Conservation (phyloP, 2,113 vertebrate genomes). For the Egretta garzetta region DNA sequence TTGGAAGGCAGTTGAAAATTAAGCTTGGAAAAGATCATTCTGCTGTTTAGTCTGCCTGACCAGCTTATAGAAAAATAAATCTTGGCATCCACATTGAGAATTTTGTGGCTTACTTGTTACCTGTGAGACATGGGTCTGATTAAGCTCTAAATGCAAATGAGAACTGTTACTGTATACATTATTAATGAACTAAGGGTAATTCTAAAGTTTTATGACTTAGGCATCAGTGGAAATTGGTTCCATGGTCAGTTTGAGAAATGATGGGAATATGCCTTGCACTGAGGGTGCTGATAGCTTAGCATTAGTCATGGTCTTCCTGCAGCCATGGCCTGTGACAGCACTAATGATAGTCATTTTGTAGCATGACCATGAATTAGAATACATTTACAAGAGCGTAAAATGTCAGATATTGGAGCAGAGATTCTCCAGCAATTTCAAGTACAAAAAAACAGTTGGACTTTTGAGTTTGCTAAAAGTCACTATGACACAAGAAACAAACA, state of each 20-base stretch:
- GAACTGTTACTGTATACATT: slow-evolving; percentile 83
- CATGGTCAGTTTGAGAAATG: slow-evolving; percentile 95
- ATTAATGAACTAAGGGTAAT: slow-evolving; percentile 93
- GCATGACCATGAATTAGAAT: slow-evolving; percentile 85
- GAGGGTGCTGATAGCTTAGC: slow-evolving; percentile 81
- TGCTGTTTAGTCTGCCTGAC: slow-evolving; percentile 54
- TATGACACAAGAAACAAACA: background rate
- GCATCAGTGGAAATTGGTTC: slow-evolving; percentile 90
- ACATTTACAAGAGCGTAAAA: slow-evolving; percentile 83
- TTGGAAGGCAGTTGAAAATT: slow-evolving; percentile 22
- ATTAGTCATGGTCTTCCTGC: slow-evolving; percentile 89
- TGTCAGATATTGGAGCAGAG: slow-evolving; percentile 76
- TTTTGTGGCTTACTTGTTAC: slow-evolving; percentile 80
- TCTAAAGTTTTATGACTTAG: slow-evolving; percentile 90
- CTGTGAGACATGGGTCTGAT: slow-evolving; percentile 83
- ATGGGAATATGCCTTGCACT: slow-evolving; percentile 83
- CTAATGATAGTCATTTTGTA: slow-evolving; percentile 94
- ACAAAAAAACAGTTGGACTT: slow-evolving; percentile 27
- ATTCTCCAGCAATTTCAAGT: slow-evolving; percentile 63
- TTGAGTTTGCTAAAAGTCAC: slow-evolving; percentile 37
- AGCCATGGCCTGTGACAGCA: slow-evolving; percentile 83
- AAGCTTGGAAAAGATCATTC: slow-evolving; percentile 32
- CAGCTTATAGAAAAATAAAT: slow-evolving; percentile 77
- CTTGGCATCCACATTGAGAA: slow-evolving; percentile 74
- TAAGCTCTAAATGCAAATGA: slow-evolving; percentile 86